phyloP scores from a whole-genome alignment of 2,888 invertebrate species.

The Drosophila subsilvestris region DNA sequence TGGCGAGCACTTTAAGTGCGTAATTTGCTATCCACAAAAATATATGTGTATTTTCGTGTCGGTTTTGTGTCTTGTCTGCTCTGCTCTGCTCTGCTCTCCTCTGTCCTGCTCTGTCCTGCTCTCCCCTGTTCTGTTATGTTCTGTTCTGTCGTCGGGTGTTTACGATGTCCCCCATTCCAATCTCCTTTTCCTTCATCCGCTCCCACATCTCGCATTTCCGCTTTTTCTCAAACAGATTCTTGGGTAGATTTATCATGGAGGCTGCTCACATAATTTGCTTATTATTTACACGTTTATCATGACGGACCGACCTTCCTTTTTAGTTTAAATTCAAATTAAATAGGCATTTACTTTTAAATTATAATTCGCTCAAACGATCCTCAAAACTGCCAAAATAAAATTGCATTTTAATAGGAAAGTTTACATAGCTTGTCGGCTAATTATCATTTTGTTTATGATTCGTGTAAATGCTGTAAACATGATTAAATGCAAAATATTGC shows the following conservation, averaged over 20 bases:
- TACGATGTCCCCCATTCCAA: slow-evolving; percentile 47
- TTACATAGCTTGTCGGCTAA: neutral
- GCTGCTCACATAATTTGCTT: neutral
- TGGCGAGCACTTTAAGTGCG: slow-evolving; percentile 81
- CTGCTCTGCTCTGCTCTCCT: slow-evolving; percentile 13
- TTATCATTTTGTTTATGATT: slow-evolving; percentile 7
- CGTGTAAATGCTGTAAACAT: neutral
- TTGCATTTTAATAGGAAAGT: neutral
- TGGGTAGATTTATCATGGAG: neutral
- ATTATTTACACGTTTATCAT: slow-evolving; percentile 9
- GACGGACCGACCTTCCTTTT: neutral
- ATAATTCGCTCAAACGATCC: neutral
- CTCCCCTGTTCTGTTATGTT: slow-evolving; percentile 1
- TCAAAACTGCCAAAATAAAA: neutral
- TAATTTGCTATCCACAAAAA: slow-evolving; percentile 79
- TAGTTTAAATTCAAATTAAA: neutral
- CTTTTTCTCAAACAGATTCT: slow-evolving; percentile 51
- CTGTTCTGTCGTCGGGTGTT: slow-evolving; percentile 55
- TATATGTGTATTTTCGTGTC: slow-evolving; percentile 24
- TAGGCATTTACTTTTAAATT: neutral
- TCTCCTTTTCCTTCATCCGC: slow-evolving; percentile 36
- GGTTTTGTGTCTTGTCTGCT: slow-evolving; percentile 36
- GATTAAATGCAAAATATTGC: neutral
- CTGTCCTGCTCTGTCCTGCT: slow-evolving; percentile 14
- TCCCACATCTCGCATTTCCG: slow-evolving; percentile 63